Evolutionary conservation across 2,888 invertebrate species (phyloP).

Genomic region (Ceramica pisi): DNA sequence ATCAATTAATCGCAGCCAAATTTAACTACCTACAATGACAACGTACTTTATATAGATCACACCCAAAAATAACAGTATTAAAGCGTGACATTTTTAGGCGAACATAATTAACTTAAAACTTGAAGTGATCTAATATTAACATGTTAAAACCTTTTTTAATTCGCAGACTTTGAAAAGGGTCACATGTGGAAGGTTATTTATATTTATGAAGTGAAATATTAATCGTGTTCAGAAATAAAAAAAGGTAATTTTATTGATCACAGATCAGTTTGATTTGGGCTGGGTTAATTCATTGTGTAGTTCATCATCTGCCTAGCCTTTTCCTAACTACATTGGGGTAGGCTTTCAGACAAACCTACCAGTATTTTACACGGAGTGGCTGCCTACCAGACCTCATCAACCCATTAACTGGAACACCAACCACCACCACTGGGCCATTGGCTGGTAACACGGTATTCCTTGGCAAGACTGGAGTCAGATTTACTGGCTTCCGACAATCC

Average conservation of each 20-base stretch:
- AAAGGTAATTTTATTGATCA: background rate
- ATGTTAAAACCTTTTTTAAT: constrained; percentile 34
- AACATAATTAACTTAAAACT: constrained; percentile 27
- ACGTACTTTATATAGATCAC: background rate
- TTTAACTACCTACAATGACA: background rate
- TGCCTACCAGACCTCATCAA: too few species aligned
- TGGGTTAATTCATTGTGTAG: too few species aligned
- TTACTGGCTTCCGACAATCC: too few species aligned
- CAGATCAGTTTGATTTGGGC: too few species aligned
- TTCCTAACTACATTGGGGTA: too few species aligned
- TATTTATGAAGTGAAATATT: background rate
- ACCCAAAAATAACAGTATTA: background rate
- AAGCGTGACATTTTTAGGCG: constrained; percentile 15
- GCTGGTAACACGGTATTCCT: too few species aligned
- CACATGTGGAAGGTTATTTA: constrained; percentile 24
- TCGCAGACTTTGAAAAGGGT: constrained; percentile 36
- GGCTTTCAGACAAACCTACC: too few species aligned
- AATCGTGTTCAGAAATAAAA: constrained; percentile 1
- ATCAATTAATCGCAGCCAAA: constrained; percentile 12
- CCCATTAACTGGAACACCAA: too few species aligned
- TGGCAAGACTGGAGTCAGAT: too few species aligned
- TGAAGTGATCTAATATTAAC: constrained; percentile 23
- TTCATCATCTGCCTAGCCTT: too few species aligned
- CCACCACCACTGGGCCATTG: too few species aligned
- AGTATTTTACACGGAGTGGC: too few species aligned